A percentile compares a stretch with the other conserved stretches of the same genome.
Evolutionary conservation across 2,113 vertebrate genomes (phyloP).

Genomic region (Brienomyrus brachyistius): DNA sequence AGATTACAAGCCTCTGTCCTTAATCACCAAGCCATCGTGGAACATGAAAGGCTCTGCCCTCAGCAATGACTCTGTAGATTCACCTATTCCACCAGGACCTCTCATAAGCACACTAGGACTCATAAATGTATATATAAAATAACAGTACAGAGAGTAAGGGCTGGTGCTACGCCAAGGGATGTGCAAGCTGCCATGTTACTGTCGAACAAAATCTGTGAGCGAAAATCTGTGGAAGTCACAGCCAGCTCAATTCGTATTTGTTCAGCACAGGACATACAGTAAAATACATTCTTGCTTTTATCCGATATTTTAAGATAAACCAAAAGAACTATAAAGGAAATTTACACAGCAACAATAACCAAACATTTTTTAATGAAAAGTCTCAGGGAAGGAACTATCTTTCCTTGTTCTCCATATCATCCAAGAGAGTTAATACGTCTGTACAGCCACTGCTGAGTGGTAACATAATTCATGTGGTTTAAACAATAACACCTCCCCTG

Average conservation of each 20-base stretch:
- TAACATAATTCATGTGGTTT: neutral
- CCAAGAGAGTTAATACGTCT: neutral
- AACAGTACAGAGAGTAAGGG: slow-evolving; percentile 47
- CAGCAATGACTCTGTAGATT: neutral
- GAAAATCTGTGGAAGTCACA: neutral
- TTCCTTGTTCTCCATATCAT: neutral
- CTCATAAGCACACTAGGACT: neutral
- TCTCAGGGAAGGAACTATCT: neutral
- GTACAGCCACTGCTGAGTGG: neutral
- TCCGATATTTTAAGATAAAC: neutral
- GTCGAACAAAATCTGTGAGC: neutral
- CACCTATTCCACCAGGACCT: neutral
- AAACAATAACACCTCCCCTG: neutral
- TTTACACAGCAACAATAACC: slow-evolving; percentile 18
- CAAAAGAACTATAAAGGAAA: neutral
- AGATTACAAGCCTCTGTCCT: neutral
- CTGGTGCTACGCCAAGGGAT: slow-evolving; percentile 32
- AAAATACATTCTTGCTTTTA: slow-evolving; percentile 27
- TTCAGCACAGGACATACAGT: slow-evolving; percentile 20
- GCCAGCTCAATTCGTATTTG: neutral
- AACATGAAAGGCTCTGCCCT: neutral
- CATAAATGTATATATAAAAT: slow-evolving; percentile 19
- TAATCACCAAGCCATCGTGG: neutral
- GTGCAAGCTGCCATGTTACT: slow-evolving; percentile 40
- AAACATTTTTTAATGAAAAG: slow-evolving; percentile 16